A percentile compares a stretch with the other conserved stretches of the same genome.
phyloP scores from a whole-genome alignment of 2,888 invertebrate genomes.

The Arctia plantaginis region DNA sequence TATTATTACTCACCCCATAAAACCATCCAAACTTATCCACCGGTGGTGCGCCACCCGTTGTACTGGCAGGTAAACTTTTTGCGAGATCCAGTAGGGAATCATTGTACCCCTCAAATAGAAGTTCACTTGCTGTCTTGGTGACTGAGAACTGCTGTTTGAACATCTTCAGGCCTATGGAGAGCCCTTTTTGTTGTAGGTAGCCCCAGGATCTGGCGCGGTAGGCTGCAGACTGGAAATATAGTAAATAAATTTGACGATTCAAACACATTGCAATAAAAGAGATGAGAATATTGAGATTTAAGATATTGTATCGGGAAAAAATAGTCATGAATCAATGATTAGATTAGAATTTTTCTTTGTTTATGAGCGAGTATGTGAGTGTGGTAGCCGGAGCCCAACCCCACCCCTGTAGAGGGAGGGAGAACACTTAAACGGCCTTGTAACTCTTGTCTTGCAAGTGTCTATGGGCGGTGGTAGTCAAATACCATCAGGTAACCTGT shows the following conservation, averaged over 20 bases:
- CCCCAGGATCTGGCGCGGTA: conserved; percentile 87
- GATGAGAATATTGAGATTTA: background rate
- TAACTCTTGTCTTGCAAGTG: too few relatives aligned
- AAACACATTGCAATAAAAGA: background rate
- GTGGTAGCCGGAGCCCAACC: background rate
- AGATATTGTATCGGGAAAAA: background rate
- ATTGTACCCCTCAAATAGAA: conserved; percentile 93
- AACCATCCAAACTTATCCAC: conserved; percentile 96
- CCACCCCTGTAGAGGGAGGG: background rate
- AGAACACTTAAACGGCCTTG: too few relatives aligned
- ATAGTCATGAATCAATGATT: background rate
- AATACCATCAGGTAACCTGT: too few relatives aligned
- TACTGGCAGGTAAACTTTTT: conserved; percentile 85
- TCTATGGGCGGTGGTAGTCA: too few relatives aligned
- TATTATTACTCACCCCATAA: conserved; percentile 80
- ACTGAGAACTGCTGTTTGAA: conserved; percentile 86
- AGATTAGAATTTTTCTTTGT: background rate
- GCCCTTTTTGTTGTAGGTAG: conserved; percentile 83
- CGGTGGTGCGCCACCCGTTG: conserved; percentile 86
- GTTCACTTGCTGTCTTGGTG: conserved; percentile 88
- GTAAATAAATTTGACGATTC: background rate
- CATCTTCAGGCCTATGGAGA: conserved; percentile 87
- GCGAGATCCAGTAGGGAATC: conserved; percentile 91
- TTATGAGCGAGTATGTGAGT: too few relatives aligned
- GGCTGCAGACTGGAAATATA: conserved; percentile 84